These are phyloP conservation scores for Helogale parvula DNA, from an alignment of 2,113 vertebrate genomes.

Conservation along the genomic window DNA sequence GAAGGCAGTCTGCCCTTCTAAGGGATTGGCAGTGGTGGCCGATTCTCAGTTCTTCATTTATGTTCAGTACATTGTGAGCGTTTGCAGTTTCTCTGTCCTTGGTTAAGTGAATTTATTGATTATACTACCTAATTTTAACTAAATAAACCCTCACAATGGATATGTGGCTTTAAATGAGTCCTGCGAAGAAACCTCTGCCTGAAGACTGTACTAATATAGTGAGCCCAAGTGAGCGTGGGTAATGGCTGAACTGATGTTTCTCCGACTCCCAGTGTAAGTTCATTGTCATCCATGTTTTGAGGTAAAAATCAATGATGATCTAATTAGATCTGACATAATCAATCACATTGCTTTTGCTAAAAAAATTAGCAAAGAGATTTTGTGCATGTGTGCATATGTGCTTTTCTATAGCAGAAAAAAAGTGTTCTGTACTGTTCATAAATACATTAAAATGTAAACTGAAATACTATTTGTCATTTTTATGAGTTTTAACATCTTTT, in stretches of 20 bases:
- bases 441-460: conserved; percentile 43
- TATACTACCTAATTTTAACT: conserved; percentile 46
- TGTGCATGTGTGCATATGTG: background rate
- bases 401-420: conserved; percentile 37
- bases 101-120: conserved; percentile 47
- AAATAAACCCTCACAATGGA: conserved; percentile 19
- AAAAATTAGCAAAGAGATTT: background rate
- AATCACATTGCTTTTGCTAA: conserved; percentile 38
- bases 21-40: background rate
- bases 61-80: background rate
- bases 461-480: conserved; percentile 39
- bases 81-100: conserved; percentile 23
- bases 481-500: background rate
- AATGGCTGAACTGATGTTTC: background rate
- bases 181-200: conserved; percentile 51
- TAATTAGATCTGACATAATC: conserved; percentile 27
- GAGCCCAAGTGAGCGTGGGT: background rate
- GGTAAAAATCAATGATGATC: conserved; percentile 56
- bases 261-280: background rate
- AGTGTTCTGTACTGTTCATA: conserved; percentile 28
- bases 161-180: conserved; percentile 52
- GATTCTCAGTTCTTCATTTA: background rate
- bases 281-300: background rate
- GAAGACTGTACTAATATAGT: conserved; percentile 29
- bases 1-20: background rate